Evolutionary conservation across 2,888 invertebrate species (phyloP), one percentile per base, ranked within the genome.

Genomic region (Drosophila lutescens): DNA sequence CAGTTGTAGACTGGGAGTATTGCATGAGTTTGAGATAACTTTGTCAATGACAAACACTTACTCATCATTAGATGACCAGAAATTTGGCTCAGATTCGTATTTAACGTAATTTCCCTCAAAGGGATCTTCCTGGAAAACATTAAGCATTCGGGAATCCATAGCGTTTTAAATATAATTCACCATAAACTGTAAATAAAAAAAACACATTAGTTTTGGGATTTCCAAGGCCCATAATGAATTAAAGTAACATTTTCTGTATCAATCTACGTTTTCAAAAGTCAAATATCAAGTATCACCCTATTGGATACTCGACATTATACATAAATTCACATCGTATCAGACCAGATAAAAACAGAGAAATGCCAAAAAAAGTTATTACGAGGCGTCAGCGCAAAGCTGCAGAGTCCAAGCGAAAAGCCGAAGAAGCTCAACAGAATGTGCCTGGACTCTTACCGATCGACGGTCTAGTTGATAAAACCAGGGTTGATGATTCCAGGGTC

Each of bases 71-170:
- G 84, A 77, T n/a, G 90, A 77, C 92, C 92, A 92, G 61, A 91
- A 91, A 59, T 80, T 89, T 0, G 90, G 65, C 17, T 89, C 89
- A 10, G 86, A 76, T 32, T 89, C 91, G 80, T 86, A 91, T 77
- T 88, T 90, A 2, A 74, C 70, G 77, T 88, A 92, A 73, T 88
- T 90, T 30, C 90, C 91, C 72, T 92, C 92, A 66, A 90, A 91
- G 70, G 91, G 90, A 71, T 92, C 92, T 83, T 91, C 92, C 67
- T 91, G 91, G 71, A 91, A 91, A 51, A 89, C 86, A 75, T 91
- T 92, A 47, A 92, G 83, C 81, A 92, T 85, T 58, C 90, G 86
- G 54, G 92, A 92, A 82, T 92, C 92, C 92, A 92, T 92, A 8
- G 12, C 32, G 15, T 0, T 13, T 9, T 20, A 34, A 36, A 6